Percentiles rank a stretch among this genome's conserved stretches.
These are phyloP conservation scores for Schizothorax lantsangensis DNA, from an alignment of 2,797 vertebrate genomes.

Conservation along the genomic window DNA sequence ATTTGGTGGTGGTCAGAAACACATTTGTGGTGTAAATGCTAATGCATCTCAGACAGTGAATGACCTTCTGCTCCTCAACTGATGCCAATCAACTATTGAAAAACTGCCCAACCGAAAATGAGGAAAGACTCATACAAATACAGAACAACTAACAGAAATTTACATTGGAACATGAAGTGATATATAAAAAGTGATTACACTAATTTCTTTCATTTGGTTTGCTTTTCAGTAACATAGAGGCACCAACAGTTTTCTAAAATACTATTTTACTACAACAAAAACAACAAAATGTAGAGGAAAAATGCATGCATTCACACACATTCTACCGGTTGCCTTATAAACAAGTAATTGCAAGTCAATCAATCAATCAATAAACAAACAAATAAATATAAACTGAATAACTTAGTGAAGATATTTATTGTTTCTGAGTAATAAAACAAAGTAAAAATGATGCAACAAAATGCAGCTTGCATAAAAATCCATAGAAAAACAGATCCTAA, in stretches of 20 bases:
- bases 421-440: not conserved
- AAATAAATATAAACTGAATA: not conserved
- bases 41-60: not conserved
- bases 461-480: not conserved
- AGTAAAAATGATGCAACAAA: too few species aligned
- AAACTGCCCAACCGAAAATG: not conserved
- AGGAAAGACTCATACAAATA: not conserved
- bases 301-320: not conserved
- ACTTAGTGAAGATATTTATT: not conserved
- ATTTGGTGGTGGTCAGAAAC: not conserved
- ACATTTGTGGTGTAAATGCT: not conserved
- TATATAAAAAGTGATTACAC: not conserved
- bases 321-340: not conserved
- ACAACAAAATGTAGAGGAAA: not conserved
- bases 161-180: too few species aligned
- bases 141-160: not conserved
- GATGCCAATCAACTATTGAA: not conserved
- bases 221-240: not conserved
- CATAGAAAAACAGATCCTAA: not conserved
- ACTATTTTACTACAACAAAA: not conserved
- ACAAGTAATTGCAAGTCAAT: not conserved
- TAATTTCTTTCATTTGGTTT: not conserved
- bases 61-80: not conserved
- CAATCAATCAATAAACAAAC: not conserved
- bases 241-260: not conserved